Base-by-base conservation (phyloP, 2,888 invertebrate species). In the Hypena proboscidalis region DNA sequence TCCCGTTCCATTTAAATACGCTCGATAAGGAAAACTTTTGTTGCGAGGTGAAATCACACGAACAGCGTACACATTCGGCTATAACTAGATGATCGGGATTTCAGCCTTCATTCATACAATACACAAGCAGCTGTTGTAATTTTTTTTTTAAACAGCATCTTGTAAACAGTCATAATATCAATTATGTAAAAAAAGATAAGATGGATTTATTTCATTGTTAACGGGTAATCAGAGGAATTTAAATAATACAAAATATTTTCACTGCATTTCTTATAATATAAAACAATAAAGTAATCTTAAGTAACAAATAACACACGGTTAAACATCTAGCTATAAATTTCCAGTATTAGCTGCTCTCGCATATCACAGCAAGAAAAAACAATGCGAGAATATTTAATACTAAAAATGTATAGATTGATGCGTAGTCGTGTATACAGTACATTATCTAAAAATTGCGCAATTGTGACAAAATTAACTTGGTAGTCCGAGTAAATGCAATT, bases 1-100 rank as follows among this genome's bases (percentile, higher is more conserved):
- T 71, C 72, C 76, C 67, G 76, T 67, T 65, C 73, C 69, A 75
- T 74, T 70, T 71, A 60, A 63, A 63, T 58, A 72, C 56, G 60
- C 47, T 64, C 64, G 75, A 74, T 75, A 75, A 76, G 76, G 73
- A 70, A 74, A 67, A 73, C 66, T 72, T 72, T 74, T 75, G 67
- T 73, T 68, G 65, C 54, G 70, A 68, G 71, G 74, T 72, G 69
- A 70, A 73, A 61, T 62, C 61, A 63, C 51, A 64, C 56, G 48
- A 46, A 47, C 29, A 22, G 44, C 23, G 10, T 19, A 42, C 26
- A 39, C 33, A 54, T 42, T 61, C 25, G 44, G 44, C 39, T 47
- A 41, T 44, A 40, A 58, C 41, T 29, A 34, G 27, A 39, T 36
- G 30, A 36, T 33, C 41, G 40, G 15, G 11, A 20, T n/a, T 26